Evolutionary conservation across 2,797 vertebrate genomes (phyloP), one percentile per base, ranked within the genome.

Genomic region (Acanthurus leucopareius): DNA sequence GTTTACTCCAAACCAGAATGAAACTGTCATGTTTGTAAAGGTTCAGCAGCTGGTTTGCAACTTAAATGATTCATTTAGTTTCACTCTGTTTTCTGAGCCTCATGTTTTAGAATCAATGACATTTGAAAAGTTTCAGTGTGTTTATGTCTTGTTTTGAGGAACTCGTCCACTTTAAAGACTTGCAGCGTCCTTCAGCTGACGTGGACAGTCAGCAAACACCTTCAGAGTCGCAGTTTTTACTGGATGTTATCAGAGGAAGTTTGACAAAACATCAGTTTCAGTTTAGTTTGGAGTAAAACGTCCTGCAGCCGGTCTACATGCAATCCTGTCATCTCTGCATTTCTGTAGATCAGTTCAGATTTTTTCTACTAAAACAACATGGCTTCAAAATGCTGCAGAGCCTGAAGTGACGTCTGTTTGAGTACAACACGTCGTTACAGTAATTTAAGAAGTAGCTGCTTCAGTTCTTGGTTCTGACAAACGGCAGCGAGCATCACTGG

Each of bases 221-320:
- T 3, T 8, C 13, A 14, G 5, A 60, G 28, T 40, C 2, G 4
- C 10, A 28, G 35, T 28, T 25, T 35, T 48, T 9, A 35, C 20
- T 53, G 52, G 28, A 2, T 0, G 1, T 38, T 53, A 48, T 54
- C 7, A 35, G 16, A 13, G 49, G 19, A 7, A 57, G 19, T 57
- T 32, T 70, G 2, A 74, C 5, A 70, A 60, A 8, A 20, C 25
- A 62, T 28, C 65, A 45, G 10, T 20, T 70, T 82, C 53, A 70
- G 1, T 83, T 69, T 25, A 74, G 52, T 81, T 84, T 75, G 67
- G 60, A 68, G 32, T 19, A 52, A 10, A 59, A 8, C 51, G 3
- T 7, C 44, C 2, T n/a, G 20, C 13, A 67, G 64, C 1, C n/a
- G 40, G 40, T 44, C 38, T 73, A 28, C 70, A 80, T 79, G 73